Conservation (phyloP, 2,888 invertebrate species). For the Sclerodermus sp. region DNA sequence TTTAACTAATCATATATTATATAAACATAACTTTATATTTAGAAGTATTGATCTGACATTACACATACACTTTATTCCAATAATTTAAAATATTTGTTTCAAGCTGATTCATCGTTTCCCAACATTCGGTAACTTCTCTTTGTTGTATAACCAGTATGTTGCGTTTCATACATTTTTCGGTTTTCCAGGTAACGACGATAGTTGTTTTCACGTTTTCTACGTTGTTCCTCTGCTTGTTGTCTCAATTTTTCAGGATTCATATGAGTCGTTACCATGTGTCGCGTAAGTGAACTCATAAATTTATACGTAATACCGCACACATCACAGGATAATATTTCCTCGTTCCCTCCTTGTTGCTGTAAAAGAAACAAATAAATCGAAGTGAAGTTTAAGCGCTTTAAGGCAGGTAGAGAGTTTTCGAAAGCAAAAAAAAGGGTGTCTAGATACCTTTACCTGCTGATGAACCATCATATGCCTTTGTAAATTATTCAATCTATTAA, state of each 20-base stretch:
- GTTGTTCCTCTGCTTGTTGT: slow-evolving; percentile 54
- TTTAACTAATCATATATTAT: slow-evolving; percentile 16
- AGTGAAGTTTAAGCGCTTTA: too few species aligned
- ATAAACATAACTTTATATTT: not conserved
- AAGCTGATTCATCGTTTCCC: slow-evolving; percentile 31
- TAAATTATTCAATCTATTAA: slow-evolving; percentile 55
- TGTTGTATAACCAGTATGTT: slow-evolving; percentile 33
- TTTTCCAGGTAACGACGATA: slow-evolving; percentile 54
- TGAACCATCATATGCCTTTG: slow-evolving; percentile 57
- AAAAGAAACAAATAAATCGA: slow-evolving; percentile 9
- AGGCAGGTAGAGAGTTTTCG: slow-evolving; percentile 1
- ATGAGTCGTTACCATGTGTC: slow-evolving; percentile 66
- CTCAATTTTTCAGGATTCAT: slow-evolving; percentile 56
- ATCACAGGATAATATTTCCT: slow-evolving; percentile 53
- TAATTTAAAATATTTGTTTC: slow-evolving; percentile 16
- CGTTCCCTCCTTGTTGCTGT: slow-evolving; percentile 46
- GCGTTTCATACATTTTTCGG: slow-evolving; percentile 53
- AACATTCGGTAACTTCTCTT: slow-evolving; percentile 18
- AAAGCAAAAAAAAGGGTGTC: slow-evolving; percentile 19
- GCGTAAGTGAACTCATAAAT: slow-evolving; percentile 64
- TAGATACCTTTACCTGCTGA: slow-evolving; percentile 48
- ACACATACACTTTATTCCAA: not conserved
- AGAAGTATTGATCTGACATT: not conserved
- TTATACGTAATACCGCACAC: slow-evolving; percentile 62
- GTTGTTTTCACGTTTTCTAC: slow-evolving; percentile 53